These are phyloP conservation scores for Rhagophthalmus giganteus DNA, from an alignment of 2,888 invertebrate species.

Conservation along the genomic window DNA sequence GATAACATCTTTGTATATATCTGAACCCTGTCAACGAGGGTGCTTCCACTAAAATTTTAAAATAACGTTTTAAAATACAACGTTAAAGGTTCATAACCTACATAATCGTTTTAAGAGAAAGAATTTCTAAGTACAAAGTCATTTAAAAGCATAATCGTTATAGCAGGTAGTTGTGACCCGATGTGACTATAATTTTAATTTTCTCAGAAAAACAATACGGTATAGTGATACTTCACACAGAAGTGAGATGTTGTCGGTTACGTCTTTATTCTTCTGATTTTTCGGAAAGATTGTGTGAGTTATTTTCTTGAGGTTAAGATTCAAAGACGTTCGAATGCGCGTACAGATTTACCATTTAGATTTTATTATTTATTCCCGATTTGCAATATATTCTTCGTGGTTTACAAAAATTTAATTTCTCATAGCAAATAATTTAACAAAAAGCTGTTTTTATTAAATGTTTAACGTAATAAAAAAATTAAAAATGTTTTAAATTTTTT, in stretches of 20 bases:
- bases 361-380: too few species aligned
- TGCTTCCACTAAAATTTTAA: background rate
- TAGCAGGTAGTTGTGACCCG: slow-evolving; percentile 14
- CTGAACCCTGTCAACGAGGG: slow-evolving; percentile 2
- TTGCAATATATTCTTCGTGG: too few species aligned
- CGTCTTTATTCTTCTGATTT: slow-evolving; percentile 11
- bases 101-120: slow-evolving; percentile 1
- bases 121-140: slow-evolving; percentile 4
- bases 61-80: slow-evolving; percentile 12
- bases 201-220: slow-evolving; percentile 18
- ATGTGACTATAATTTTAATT: slow-evolving; percentile 17
- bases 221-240: slow-evolving; percentile 4
- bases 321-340: too few species aligned
- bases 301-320: slow-evolving; percentile 1
- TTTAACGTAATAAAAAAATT: too few species aligned
- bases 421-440: too few species aligned
- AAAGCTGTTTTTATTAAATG: too few species aligned
- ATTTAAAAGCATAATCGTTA: slow-evolving; percentile 12
- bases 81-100: background rate
- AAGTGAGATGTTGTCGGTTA: slow-evolving; percentile 24
- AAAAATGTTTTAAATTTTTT: too few species aligned
- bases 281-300: slow-evolving; percentile 8
- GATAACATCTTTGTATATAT: slow-evolving; percentile 16
- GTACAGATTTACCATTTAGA: too few species aligned
- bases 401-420: too few species aligned